Evolutionary conservation across 2,888 invertebrate genomes (phyloP).

Genomic region (Leptinotarsa tumamoca): DNA sequence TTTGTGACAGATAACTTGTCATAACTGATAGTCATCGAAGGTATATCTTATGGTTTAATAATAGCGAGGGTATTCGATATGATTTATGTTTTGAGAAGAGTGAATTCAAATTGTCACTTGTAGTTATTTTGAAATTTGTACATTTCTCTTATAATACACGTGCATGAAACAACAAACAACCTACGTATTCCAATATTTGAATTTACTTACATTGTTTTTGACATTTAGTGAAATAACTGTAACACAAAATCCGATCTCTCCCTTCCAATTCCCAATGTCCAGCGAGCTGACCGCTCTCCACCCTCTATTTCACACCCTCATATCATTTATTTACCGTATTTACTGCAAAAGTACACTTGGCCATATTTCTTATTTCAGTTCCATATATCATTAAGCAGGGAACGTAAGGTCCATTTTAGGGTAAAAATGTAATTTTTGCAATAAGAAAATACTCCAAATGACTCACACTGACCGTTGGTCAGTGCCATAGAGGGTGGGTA

Average conservation of each 20-base stretch:
- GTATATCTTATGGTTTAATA: too few relatives aligned
- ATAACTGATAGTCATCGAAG: too few relatives aligned
- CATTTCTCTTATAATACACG: too few relatives aligned
- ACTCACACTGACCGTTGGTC: constrained; percentile 54
- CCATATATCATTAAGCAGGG: constrained; percentile 53
- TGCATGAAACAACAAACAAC: too few relatives aligned
- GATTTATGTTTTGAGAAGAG: too few relatives aligned
- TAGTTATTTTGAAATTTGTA: too few relatives aligned
- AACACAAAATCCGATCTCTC: not conserved
- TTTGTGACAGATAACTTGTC: too few relatives aligned
- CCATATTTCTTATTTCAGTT: constrained; percentile 52
- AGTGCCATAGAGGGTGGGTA: constrained; percentile 39
- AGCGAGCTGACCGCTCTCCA: constrained; percentile 29
- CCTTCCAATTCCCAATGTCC: constrained; percentile 37
- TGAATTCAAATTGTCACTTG: too few relatives aligned
- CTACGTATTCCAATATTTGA: too few relatives aligned
- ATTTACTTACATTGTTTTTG: not conserved
- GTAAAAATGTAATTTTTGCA: constrained; percentile 50
- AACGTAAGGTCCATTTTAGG: constrained; percentile 39
- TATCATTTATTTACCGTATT: constrained; percentile 55
- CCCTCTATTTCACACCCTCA: constrained; percentile 51
- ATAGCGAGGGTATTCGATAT: too few relatives aligned
- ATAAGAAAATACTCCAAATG: constrained; percentile 49
- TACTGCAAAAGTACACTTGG: constrained; percentile 47
- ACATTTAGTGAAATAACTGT: not conserved